Conservation (phyloP, 2,113 vertebrate species). For the Thamnaconus septentrionalis region DNA sequence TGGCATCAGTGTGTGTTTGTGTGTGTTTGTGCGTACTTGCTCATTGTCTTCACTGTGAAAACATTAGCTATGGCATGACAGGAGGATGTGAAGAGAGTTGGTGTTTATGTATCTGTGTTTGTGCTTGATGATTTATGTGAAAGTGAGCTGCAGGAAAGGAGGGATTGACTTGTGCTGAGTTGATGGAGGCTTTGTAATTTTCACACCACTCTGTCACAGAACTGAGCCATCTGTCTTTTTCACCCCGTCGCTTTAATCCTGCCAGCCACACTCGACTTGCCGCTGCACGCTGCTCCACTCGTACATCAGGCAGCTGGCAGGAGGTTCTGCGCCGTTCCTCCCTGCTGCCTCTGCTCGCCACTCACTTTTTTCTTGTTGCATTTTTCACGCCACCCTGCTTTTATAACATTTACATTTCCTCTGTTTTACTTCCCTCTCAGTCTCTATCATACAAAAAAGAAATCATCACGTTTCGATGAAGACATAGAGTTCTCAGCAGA, state of each 20-base stretch:
- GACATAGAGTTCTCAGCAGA: no score
- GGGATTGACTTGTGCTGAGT: no score
- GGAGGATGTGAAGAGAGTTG: neutral
- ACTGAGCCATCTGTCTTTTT: slow-evolving; percentile 48
- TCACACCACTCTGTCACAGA: slow-evolving; percentile 31
- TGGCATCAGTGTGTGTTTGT: neutral
- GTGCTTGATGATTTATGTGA: neutral
- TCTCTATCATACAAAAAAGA: no score
- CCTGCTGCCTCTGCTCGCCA: neutral
- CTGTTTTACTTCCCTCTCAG: no score
- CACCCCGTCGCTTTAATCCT: slow-evolving; percentile 32
- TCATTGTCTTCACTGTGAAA: no score
- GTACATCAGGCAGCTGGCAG: no score
- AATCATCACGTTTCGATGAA: no score
- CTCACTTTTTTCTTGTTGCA: neutral
- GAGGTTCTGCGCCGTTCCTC: neutral
- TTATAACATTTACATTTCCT: no score
- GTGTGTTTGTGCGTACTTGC: slow-evolving; percentile 2
- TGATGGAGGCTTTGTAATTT: slow-evolving; percentile 3
- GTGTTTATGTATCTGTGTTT: neutral
- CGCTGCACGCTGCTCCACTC: neutral
- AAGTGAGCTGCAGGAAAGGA: slow-evolving; percentile 11
- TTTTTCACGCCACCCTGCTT: no score
- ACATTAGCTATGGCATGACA: no score
- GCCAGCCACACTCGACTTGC: slow-evolving; percentile 10